These are phyloP conservation scores for Maconellicoccus hirsutus DNA, from an alignment of 1,140 invertebrate species.

Conservation along the genomic window DNA sequence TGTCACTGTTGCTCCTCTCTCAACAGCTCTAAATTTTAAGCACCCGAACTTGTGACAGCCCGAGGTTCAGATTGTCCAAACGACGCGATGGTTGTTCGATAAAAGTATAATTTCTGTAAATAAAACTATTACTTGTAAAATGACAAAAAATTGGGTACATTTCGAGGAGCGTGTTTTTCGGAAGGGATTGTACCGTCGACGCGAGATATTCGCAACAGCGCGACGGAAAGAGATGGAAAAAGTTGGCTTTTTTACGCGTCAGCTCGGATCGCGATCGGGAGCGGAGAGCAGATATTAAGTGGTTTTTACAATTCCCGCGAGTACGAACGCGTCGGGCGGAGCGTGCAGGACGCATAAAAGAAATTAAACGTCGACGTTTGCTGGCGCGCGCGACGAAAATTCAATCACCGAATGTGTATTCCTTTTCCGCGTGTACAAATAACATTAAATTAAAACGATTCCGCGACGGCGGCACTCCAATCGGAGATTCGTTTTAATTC, in stretches of 20 bases:
- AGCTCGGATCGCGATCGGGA: neutral
- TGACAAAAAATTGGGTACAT: too few relatives aligned
- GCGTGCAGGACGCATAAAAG: neutral
- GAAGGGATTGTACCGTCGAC: too few relatives aligned
- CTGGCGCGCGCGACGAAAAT: constrained; percentile 9
- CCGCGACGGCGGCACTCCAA: neutral
- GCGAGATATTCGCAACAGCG: neutral
- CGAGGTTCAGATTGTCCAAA: too few relatives aligned
- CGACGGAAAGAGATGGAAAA: neutral
- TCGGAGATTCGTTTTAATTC: constrained; percentile 10
- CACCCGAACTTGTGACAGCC: too few relatives aligned
- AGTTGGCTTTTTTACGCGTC: neutral
- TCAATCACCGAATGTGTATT: constrained; percentile 16
- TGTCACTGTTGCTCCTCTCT: too few relatives aligned
- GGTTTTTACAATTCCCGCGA: constrained; percentile 18
- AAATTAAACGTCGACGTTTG: constrained; percentile 19
- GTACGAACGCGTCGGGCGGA: neutral
- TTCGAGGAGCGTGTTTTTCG: too few relatives aligned
- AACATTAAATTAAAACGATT: constrained; percentile 23
- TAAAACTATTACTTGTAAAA: too few relatives aligned
- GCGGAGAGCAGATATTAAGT: neutral
- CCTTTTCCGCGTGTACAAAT: constrained; percentile 11
- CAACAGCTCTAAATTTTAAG: too few relatives aligned
- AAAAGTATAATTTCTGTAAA: too few relatives aligned
- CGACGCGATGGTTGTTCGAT: too few relatives aligned